These are phyloP conservation scores for Zalophus californianus DNA, from an alignment of 2,797 vertebrate genomes.

Conservation along the genomic window DNA sequence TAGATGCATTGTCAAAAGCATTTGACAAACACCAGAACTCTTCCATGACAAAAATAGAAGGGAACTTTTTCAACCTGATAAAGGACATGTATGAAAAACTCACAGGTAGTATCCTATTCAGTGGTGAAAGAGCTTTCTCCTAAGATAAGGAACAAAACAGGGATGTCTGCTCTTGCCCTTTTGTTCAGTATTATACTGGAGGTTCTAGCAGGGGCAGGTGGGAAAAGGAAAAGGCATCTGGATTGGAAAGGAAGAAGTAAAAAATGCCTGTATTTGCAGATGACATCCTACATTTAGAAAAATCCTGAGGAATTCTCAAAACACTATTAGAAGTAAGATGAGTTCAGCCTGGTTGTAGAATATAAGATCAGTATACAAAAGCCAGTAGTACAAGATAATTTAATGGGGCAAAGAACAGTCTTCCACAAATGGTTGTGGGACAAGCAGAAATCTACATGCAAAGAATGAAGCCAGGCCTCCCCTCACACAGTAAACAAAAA, in stretches of 20 bases:
- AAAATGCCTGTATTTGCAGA: background rate
- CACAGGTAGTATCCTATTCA: background rate
- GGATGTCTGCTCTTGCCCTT: background rate
- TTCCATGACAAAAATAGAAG: background rate
- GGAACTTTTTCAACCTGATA: background rate
- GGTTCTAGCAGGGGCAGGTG: background rate
- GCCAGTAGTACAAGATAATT: background rate
- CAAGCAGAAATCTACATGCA: background rate
- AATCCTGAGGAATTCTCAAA: background rate
- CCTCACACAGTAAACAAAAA: background rate
- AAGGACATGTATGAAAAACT: background rate
- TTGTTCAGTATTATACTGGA: background rate
- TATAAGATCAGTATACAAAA: background rate
- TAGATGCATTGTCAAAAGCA: background rate
- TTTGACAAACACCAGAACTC: background rate
- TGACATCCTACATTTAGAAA: background rate
- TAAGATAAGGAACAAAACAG: background rate
- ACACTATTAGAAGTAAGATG: background rate
- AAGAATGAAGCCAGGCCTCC: background rate
- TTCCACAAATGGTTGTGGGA: background rate
- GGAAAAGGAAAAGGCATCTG: background rate
- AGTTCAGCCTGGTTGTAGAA: background rate
- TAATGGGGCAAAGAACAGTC: background rate
- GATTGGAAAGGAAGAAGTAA: background rate
- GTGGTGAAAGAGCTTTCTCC: background rate